Conservation (phyloP, 2,888 invertebrate genomes). For the Drosophila setosimentum region DNA sequence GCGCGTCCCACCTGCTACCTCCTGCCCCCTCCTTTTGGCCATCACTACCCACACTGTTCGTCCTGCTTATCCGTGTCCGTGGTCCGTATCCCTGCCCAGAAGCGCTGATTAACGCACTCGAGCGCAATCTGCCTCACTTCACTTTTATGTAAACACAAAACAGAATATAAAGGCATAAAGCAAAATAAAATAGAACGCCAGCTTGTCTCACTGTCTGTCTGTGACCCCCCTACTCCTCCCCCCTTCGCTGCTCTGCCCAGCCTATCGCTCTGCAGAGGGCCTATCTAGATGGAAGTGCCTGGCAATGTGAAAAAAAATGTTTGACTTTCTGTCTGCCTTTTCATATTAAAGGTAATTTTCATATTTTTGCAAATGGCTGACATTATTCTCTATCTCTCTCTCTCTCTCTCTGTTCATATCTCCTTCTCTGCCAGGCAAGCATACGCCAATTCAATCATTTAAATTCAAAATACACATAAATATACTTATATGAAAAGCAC, state of each 20-base stretch:
- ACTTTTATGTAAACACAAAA: slow-evolving; percentile 81
- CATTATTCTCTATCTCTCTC: slow-evolving; percentile 19
- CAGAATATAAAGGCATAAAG: slow-evolving; percentile 79
- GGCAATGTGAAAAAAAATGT: slow-evolving; percentile 55
- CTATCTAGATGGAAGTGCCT: slow-evolving; percentile 73
- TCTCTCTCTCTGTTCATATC: slow-evolving; percentile 7
- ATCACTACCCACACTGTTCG: not conserved
- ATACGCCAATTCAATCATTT: slow-evolving; percentile 77
- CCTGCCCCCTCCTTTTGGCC: not conserved
- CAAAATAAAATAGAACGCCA: slow-evolving; percentile 76
- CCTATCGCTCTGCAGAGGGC: slow-evolving; percentile 21
- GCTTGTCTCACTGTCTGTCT: slow-evolving; percentile 20
- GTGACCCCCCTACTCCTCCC: not conserved
- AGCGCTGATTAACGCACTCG: slow-evolving; percentile 82
- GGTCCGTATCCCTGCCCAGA: slow-evolving; percentile 62
- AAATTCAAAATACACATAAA: slow-evolving; percentile 74
- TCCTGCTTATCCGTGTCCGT: slow-evolving; percentile 21
- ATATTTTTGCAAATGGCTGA: slow-evolving; percentile 76
- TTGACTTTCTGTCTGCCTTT: slow-evolving; percentile 64
- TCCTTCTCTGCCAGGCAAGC: slow-evolving; percentile 13
- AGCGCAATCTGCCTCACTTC: slow-evolving; percentile 81
- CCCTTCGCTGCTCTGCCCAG: not conserved
- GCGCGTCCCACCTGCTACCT: slow-evolving; percentile 8
- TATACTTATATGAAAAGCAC: slow-evolving; percentile 40
- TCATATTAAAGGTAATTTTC: slow-evolving; percentile 81